Evolutionary conservation across 1,140 invertebrate species (phyloP), one percentile per base, ranked within the genome.

Genomic region (Cydia splendana): DNA sequence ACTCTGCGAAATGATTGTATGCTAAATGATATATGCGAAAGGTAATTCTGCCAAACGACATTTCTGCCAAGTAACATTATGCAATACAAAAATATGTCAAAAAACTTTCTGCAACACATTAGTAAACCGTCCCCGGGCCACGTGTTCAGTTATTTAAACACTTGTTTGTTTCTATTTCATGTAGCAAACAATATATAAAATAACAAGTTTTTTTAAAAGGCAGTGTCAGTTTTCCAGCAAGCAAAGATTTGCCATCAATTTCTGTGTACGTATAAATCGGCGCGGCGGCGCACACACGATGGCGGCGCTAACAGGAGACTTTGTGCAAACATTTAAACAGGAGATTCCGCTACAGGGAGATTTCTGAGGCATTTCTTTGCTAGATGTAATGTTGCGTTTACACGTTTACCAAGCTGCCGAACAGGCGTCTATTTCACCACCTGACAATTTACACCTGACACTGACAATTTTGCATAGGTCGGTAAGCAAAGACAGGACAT

Each of bases 271-370:
- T 62, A 38, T 51, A 74, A 53, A 74, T 53, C 24, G 67, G 2
- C 10, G 71, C 24, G 53, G 34, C 24, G 67, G 2, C 10, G 71
- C 24, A 42, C 45, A 48, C 45, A 53, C 42, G 34, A 30, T 53
- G 38, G 73, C 13, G 20, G 42, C 13, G 48, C 45, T 30, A 53
- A 28, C 73, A 30, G 73, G 20, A 48, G 73, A 20, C 13, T 51
- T 74, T 74, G 48, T 74, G 28, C 73, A 74, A 74, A 74, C 73
- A 74, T 53, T 74, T 74, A 74, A 74, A 74, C 73, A 74, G 48
- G 2, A 51, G 73, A 53, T 53, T 53, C 13, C n/a, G 48, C 42
- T 53, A 45, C 34, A 18, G 10, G 48, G 7, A 20, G 9, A 28
- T 74, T 74, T 74, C 7, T 24, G 15, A 28, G 48, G 45, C 18